These are phyloP conservation scores for Ranitomeya imitator DNA, from an alignment of 2,113 vertebrate genomes.

Conservation along the genomic window DNA sequence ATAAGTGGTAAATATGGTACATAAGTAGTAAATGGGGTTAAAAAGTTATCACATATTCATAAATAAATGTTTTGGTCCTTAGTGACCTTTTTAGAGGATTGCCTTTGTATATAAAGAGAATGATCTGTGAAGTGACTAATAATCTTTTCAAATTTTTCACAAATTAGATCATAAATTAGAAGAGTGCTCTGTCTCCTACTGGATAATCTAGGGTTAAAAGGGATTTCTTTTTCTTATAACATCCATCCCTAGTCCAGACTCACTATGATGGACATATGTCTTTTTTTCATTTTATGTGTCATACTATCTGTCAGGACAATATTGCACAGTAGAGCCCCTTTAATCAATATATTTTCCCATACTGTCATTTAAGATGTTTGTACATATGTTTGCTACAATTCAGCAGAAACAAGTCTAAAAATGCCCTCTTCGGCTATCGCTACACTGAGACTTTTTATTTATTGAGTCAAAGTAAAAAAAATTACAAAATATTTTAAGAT, in stretches of 20 bases:
- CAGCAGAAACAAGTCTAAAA: neutral
- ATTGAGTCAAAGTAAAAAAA: no score
- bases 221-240: neutral
- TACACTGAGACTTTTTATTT: neutral
- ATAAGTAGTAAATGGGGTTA: no score
- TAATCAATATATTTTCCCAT: neutral
- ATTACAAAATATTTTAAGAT: no score
- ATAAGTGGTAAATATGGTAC: no score
- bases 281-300: neutral
- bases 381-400: neutral
- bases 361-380: neutral
- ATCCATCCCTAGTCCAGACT: neutral
- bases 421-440: neutral
- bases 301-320: neutral
- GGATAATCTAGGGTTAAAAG: neutral
- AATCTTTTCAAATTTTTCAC: neutral
- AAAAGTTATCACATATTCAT: no score
- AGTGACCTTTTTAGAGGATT: no score
- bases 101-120: no score
- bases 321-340: neutral
- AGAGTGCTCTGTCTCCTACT: neutral
- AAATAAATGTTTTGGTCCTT: no score
- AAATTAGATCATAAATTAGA: neutral
- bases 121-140: neutral
- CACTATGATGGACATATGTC: neutral